Conservation (phyloP, 2,113 vertebrate genomes). For the Pipa parva region DNA sequence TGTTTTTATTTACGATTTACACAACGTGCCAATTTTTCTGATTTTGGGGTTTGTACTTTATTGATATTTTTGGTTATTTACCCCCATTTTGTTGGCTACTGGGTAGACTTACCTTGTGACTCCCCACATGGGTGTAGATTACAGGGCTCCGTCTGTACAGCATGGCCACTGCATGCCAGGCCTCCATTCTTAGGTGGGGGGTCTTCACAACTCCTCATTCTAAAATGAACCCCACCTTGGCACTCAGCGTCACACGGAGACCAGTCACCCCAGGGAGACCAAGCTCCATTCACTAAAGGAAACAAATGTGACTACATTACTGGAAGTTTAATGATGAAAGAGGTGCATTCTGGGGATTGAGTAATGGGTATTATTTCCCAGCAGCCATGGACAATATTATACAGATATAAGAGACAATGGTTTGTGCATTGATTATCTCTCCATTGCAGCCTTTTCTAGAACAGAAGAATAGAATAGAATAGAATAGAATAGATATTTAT, state of each 20-base stretch:
- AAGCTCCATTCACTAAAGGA: conserved; percentile 66
- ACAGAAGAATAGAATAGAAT: too few relatives aligned
- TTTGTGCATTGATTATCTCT: too few relatives aligned
- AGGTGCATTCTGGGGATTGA: too few relatives aligned
- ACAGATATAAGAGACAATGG: too few relatives aligned
- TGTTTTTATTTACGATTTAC: background rate
- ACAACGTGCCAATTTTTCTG: too few relatives aligned
- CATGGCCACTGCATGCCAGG: conserved; percentile 64
- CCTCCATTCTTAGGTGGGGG: conserved; percentile 83
- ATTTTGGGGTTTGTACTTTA: too few relatives aligned
- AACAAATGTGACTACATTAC: too few relatives aligned
- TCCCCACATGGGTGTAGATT: conserved; percentile 67
- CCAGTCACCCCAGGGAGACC: conserved; percentile 79
- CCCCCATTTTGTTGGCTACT: background rate
- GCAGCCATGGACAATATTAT: too few relatives aligned
- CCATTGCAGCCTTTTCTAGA: too few relatives aligned
- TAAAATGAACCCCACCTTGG: conserved; percentile 68
- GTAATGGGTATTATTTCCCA: too few relatives aligned
- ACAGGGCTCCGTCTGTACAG: conserved; percentile 70
- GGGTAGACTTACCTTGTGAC: conserved; percentile 41
- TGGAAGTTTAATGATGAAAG: too few relatives aligned
- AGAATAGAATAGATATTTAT: too few relatives aligned
- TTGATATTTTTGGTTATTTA: background rate
- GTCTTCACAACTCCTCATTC: conserved; percentile 68
- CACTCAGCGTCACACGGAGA: conserved; percentile 68